Conservation (phyloP, 2,797 vertebrate genomes). For the Dendrocincla fuliginosa region DNA sequence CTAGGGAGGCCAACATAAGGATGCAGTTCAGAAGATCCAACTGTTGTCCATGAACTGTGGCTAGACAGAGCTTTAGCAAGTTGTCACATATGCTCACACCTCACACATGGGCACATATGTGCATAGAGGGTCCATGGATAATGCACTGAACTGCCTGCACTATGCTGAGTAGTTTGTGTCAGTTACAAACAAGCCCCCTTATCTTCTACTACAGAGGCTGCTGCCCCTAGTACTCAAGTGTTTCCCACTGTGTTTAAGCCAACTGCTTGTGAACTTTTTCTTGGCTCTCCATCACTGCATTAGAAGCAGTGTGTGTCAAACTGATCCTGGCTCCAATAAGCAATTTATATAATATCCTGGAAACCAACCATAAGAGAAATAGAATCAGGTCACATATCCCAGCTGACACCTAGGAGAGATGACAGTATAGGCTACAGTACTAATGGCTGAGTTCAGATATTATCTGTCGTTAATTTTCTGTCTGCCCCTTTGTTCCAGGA, state of each 20-base stretch:
- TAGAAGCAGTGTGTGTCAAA: slow-evolving; percentile 22
- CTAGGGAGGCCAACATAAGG: neutral
- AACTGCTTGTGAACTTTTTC: neutral
- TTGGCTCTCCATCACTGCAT: neutral
- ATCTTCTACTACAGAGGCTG: neutral
- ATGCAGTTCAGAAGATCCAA: neutral
- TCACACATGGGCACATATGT: neutral
- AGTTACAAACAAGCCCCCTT: neutral
- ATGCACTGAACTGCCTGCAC: neutral
- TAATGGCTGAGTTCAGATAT: neutral
- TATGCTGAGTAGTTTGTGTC: neutral
- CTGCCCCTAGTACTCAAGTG: neutral
- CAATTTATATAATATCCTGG: neutral
- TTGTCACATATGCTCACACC: slow-evolving; percentile 2
- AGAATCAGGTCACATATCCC: neutral
- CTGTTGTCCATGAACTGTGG: neutral
- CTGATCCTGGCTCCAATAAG: neutral
- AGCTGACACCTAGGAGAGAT: neutral
- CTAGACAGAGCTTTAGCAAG: slow-evolving; percentile 13
- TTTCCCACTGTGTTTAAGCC: neutral
- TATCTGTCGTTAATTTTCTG: neutral
- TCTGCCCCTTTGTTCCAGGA: slow-evolving; percentile 14
- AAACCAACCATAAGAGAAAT: neutral
- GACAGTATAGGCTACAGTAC: neutral
- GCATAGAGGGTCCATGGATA: neutral